phyloP scores from a whole-genome alignment of 2,888 invertebrate species.

The Trissolcus brochymenae region DNA sequence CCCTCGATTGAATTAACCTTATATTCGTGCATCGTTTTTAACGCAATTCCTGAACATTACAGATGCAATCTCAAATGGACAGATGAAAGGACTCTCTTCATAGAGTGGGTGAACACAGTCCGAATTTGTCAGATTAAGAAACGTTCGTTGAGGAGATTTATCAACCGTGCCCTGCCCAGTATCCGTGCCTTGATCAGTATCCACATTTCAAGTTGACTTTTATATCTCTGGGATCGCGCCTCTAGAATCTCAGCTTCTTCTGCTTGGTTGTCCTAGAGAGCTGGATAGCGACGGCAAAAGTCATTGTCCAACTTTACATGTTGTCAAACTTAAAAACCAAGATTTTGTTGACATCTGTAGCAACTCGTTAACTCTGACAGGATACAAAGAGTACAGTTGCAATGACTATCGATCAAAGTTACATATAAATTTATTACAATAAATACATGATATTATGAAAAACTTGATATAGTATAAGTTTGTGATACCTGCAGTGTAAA shows the following conservation, averaged over 20 bases:
- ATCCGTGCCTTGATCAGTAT: slow-evolving; percentile 90
- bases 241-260: slow-evolving; percentile 85
- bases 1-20: too few species aligned
- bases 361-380: slow-evolving; percentile 87
- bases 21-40: slow-evolving; percentile 51
- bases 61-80: slow-evolving; percentile 95
- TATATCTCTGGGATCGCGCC: slow-evolving; percentile 92
- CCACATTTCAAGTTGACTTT: slow-evolving; percentile 92
- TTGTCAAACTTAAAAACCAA: slow-evolving; percentile 90
- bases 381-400: slow-evolving; percentile 91
- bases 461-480: too few species aligned
- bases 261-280: slow-evolving; percentile 88
- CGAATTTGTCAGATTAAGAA: slow-evolving; percentile 92
- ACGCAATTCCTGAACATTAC: slow-evolving; percentile 77
- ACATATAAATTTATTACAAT: too few species aligned
- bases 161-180: slow-evolving; percentile 86
- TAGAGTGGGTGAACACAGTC: slow-evolving; percentile 96
- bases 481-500: too few species aligned
- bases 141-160: slow-evolving; percentile 83
- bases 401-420: slow-evolving; percentile 97
- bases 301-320: slow-evolving; percentile 88
- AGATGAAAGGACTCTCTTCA: slow-evolving; percentile 88
- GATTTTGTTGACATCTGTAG: slow-evolving; percentile 90
- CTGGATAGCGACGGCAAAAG: slow-evolving; percentile 83
- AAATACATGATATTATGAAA: too few species aligned